Percentiles rank a stretch among this genome's conserved stretches.
Evolutionary conservation across 2,113 vertebrate species (phyloP).

Genomic region (Phodopus roborovskii): DNA sequence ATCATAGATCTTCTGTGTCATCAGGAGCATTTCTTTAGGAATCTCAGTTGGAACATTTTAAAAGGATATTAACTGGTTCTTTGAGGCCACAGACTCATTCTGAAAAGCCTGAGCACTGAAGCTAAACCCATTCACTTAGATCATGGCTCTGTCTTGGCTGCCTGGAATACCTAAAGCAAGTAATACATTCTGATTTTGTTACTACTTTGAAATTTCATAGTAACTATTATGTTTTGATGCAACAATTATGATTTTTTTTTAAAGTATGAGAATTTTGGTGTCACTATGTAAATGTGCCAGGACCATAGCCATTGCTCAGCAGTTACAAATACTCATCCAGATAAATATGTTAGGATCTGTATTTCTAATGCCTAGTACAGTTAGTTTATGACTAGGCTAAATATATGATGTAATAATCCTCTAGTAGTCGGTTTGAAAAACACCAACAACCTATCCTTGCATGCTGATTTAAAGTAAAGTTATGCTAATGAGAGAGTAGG

Average conservation of each 20-base stretch:
- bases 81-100: neutral
- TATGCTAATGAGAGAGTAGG: neutral
- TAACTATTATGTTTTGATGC: neutral
- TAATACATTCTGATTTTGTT: neutral
- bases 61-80: neutral
- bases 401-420: neutral
- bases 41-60: neutral
- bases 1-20: neutral
- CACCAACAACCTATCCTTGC: neutral
- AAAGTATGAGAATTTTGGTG: conserved; percentile 28
- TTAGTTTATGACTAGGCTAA: neutral
- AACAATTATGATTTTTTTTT: neutral
- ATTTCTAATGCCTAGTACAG: neutral
- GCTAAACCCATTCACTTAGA: neutral
- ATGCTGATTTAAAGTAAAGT: neutral
- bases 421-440: neutral
- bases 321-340: neutral
- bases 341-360: neutral
- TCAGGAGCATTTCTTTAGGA: neutral
- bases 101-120: neutral
- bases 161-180: neutral
- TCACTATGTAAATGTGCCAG: neutral
- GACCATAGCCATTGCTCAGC: neutral
- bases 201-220: neutral
- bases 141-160: neutral